Base-by-base conservation (phyloP, 2,888 invertebrate genomes). In the Dolichopus griseipennis region DNA sequence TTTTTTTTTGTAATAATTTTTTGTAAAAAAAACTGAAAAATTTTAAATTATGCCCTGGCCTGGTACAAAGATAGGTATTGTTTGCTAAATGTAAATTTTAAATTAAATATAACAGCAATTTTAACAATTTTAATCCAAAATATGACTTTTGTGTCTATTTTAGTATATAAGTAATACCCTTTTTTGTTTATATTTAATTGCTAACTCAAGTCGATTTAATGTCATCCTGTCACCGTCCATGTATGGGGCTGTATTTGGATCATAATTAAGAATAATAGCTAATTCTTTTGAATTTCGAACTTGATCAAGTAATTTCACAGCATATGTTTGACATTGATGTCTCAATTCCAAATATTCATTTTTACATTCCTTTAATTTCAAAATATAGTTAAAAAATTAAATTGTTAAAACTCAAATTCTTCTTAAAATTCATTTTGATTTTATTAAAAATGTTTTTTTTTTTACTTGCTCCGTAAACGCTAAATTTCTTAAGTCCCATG, bases 151-250 rank as follows among this genome's bases (percentile, higher is more conserved):
- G n/a, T n/a, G 27, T 27, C 27, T 27, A 27, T 27, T 27, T 27
- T 27, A 27, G 27, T 27, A 5, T 27, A 5, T 27, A 5, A 41
- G 15, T n/a, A 65, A 73, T 75, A 95, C 95, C 87, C 90, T 91
- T 81, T 97, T 98, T 81, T 98, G 97, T 76, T 96, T 95, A 78
- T 93, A 95, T 75, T 91, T 87, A 70, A 98, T 94, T 1, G 97
- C 97, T 71, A 94, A 83, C 76, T 95, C 94, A 67, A 98, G 83
- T 66, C 95, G 84, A 1, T 92, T 90, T 65, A 98, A 83, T 74
- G 89, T 88, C 89, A 93, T 93, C 71, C 91, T 89, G 72, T 92
- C 92, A 0, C 91, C 92, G 3, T 88, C 88, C 72, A 90, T 87
- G 75, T 90, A 90, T 1, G 87, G 87, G 0, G 87, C 85, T 70